These are phyloP conservation scores for Eristalis arbustorum DNA, from an alignment of 2,888 invertebrate species.

Conservation along the genomic window DNA sequence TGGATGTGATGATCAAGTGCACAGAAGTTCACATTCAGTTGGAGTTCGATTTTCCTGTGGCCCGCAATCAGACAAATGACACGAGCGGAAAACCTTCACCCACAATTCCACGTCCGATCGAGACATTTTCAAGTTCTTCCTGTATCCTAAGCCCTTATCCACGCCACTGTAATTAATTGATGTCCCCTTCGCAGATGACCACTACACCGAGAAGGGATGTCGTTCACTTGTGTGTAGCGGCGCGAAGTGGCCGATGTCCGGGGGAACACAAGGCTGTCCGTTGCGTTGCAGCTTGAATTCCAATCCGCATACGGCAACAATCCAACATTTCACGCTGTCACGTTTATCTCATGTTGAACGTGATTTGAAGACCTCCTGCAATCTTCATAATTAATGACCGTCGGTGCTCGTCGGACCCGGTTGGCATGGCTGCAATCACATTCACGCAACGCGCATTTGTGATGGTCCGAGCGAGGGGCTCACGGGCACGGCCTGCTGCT, in stretches of 20 bases:
- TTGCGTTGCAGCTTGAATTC: conserved; percentile 65
- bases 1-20: conserved; percentile 13
- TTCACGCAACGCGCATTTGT: conserved; percentile 53
- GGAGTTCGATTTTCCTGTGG: neutral
- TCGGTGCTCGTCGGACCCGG: conserved; percentile 54
- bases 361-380: conserved; percentile 74
- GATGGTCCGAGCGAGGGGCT: conserved; percentile 17
- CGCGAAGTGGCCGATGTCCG: conserved; percentile 45
- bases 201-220: conserved; percentile 49
- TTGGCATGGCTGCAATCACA: conserved; percentile 64
- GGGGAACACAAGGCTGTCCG: neutral
- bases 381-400: conserved; percentile 71
- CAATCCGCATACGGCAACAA: conserved; percentile 68
- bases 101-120: conserved; percentile 46
- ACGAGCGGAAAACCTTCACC: conserved; percentile 54
- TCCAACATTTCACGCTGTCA: conserved; percentile 73
- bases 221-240: conserved; percentile 24
- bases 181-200: conserved; percentile 43
- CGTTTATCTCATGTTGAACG: conserved; percentile 72
- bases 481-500: conserved; percentile 17
- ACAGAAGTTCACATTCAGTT: neutral
- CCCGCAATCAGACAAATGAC: conserved; percentile 33
- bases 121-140: conserved; percentile 41
- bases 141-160: conserved; percentile 62
- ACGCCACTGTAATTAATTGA: conserved; percentile 58